Evolutionary conservation across 2,113 vertebrate genomes (phyloP), one percentile per base, ranked within the genome.

Genomic region (Ptyas mucosa): DNA sequence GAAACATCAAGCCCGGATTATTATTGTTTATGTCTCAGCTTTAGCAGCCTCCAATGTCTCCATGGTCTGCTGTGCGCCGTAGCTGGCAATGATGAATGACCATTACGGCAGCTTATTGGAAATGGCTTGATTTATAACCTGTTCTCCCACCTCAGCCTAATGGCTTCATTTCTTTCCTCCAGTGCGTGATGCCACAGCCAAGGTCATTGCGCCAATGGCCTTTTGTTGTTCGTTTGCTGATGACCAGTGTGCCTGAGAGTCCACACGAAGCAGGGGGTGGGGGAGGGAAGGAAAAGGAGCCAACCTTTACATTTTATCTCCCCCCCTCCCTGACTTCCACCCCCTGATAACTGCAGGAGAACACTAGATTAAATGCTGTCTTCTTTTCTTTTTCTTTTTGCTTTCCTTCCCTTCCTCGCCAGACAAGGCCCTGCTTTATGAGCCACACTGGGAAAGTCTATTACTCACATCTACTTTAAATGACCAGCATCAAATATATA

Each of bases 61-160:
- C 98, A 96, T 98, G 98, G 98, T 98, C 98, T 98, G 98, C 97
- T 97, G 98, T 98, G 97, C 97, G 96, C 97, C 86, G 97, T 96
- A 97, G 96, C 97, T 98, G 98, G 98, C 98, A 98, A 98, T 99
- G 99, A 99, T 99, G 99, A 98, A 99, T 99, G 98, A 98, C 99
- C 99, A 99, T 99, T 99, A 99, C 98, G 98, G 98, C 98, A 98
- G 99, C 99, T 99, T 99, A 99, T 99, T 99, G 99, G 99, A 99
- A 99, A 99, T 98, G 98, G 98, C 98, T 98, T 99, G 99, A 99
- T 99, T 99, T 99, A 99, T 99, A 98, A 98, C 98, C 98, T 97
- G 97, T 96, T 98, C 98, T 98, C 98, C 98, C 98, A 98, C 98
- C 98, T 99, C 98, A 98, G 98, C 98, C 99, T 99, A 99, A 99